Evolutionary conservation across 1,140 invertebrate species (phyloP).

Genomic region (Cardiocondyla obscurior): DNA sequence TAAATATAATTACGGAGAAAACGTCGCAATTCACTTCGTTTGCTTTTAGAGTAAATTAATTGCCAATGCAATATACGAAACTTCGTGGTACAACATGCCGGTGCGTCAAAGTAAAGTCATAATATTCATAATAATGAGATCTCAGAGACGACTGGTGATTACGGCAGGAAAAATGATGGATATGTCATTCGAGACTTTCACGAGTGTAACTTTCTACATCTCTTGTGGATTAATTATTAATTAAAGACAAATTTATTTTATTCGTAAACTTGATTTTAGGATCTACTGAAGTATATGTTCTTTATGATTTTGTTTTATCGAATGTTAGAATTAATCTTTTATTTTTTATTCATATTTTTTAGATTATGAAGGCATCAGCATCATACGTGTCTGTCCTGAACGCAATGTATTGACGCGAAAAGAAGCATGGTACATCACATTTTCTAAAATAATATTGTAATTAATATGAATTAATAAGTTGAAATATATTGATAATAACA

Average conservation of each 20-base stretch:
- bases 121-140: constrained; percentile 36
- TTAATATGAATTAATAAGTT: not conserved
- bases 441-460: not conserved
- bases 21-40: too few species aligned
- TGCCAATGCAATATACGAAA: constrained; percentile 10
- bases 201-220: not conserved
- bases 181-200: constrained; percentile 44
- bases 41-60: constrained; percentile 25
- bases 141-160: constrained; percentile 13
- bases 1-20: too few species aligned
- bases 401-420: constrained; percentile 32
- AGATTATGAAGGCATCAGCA: constrained; percentile 42
- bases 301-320: too few species aligned
- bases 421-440: not conserved
- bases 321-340: too few species aligned
- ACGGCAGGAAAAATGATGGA: constrained; percentile 32
- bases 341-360: not conserved
- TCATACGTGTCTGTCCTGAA: constrained; percentile 44
- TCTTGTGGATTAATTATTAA: not conserved
- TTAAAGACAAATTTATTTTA: not conserved
- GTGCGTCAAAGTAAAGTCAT: not conserved
- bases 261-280: not conserved
- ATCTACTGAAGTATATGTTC: too few species aligned
- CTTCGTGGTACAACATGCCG: constrained; percentile 24
- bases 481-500: not conserved